phyloP scores from a whole-genome alignment of 2,113 vertebrate species.

The Elephas maximus region DNA sequence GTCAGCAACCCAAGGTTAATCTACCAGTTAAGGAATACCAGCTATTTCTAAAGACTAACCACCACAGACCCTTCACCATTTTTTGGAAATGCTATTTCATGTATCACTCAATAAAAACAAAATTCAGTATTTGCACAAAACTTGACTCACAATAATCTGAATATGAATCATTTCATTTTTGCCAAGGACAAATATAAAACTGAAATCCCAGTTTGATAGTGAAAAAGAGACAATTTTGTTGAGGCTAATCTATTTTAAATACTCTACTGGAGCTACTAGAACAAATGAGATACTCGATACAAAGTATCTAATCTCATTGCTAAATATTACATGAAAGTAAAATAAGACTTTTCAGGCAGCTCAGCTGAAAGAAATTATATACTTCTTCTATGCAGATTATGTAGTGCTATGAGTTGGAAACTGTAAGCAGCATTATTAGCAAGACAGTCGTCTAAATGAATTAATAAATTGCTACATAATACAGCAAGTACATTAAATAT shows the following conservation, averaged over 20 bases:
- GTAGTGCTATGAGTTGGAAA: not conserved
- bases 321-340: slow-evolving; percentile 74
- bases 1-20: slow-evolving; percentile 69
- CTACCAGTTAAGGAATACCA: slow-evolving; percentile 62
- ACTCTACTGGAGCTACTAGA: slow-evolving; percentile 78
- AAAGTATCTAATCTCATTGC: slow-evolving; percentile 86
- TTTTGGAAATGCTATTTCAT: slow-evolving; percentile 64
- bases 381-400: slow-evolving; percentile 6
- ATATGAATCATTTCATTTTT: slow-evolving; percentile 83
- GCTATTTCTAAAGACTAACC: slow-evolving; percentile 75
- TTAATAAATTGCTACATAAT: not conserved
- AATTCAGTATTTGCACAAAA: slow-evolving; percentile 67
- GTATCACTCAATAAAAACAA: slow-evolving; percentile 42
- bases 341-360: slow-evolving; percentile 84
- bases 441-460: not conserved
- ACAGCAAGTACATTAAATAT: slow-evolving; percentile 36
- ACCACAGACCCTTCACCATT: slow-evolving; percentile 25
- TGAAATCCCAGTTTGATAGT: slow-evolving; percentile 83
- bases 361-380: slow-evolving; percentile 81
- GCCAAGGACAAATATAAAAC: slow-evolving; percentile 83
- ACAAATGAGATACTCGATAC: slow-evolving; percentile 55
- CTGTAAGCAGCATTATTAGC: not conserved
- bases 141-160: slow-evolving; percentile 84
- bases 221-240: slow-evolving; percentile 61
- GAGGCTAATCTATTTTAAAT: slow-evolving; percentile 67